A percentile compares a stretch with the other conserved stretches of the same genome.
Evolutionary conservation across 1,140 invertebrate species (phyloP).

Genomic region (Agraylea sexmaculata): DNA sequence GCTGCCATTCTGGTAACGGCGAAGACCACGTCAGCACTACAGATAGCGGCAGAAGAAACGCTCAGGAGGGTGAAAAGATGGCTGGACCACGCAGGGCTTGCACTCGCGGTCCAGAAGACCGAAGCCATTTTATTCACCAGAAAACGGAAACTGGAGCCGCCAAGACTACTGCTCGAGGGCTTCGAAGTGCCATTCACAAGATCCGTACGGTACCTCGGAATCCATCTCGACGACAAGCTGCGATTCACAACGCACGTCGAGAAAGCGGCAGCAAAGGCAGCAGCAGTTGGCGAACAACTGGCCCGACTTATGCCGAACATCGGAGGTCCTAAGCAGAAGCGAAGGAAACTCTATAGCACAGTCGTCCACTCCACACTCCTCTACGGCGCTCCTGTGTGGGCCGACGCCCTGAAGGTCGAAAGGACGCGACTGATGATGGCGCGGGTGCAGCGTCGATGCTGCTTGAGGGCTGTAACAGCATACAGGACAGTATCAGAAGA

Average conservation of each 20-base stretch:
- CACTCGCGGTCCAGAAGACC: slow-evolving; percentile 10
- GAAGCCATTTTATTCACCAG: background rate
- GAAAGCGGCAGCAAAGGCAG: too few species aligned
- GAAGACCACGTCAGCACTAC: slow-evolving; percentile 4
- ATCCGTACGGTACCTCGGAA: slow-evolving; percentile 20
- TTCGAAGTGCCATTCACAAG: slow-evolving; percentile 8
- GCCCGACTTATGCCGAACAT: too few species aligned
- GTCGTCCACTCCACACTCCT: too few species aligned
- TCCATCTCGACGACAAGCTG: too few species aligned
- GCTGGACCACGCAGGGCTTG: slow-evolving; percentile 12
- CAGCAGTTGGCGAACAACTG: too few species aligned
- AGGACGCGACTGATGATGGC: too few species aligned
- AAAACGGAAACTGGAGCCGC: background rate
- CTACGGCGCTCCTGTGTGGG: too few species aligned
- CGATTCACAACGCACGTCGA: too few species aligned
- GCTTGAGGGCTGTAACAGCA: slow-evolving; percentile 11
- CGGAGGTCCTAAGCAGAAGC: too few species aligned
- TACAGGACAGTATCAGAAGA: slow-evolving; percentile 19
- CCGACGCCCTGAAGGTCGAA: slow-evolving; percentile 1
- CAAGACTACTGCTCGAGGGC: slow-evolving; percentile 10
- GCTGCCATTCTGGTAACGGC: slow-evolving; percentile 12
- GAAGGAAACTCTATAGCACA: too few species aligned
- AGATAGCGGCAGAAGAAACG: slow-evolving; percentile 2
- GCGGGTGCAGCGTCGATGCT: slow-evolving; percentile 10
- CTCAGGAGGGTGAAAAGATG: background rate